Conservation (phyloP, 2,113 vertebrate species). For the Dicentrarchus labrax region DNA sequence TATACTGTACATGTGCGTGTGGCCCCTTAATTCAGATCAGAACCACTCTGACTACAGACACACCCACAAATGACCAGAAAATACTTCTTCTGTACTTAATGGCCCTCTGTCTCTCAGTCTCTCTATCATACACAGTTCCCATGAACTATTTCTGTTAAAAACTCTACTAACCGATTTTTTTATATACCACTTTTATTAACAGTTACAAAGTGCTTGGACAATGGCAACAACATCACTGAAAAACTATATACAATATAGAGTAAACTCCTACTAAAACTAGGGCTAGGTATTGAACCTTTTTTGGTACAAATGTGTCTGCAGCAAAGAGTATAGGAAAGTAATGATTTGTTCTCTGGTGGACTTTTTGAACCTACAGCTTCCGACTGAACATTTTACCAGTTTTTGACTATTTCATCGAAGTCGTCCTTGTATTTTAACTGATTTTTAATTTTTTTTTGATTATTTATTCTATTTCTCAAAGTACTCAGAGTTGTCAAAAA, state of each 20-base stretch:
- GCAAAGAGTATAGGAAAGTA: neutral
- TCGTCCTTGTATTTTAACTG: neutral
- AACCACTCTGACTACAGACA: constrained; percentile 30
- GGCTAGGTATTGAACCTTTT: neutral
- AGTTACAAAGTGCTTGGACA: neutral
- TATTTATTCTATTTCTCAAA: too few relatives aligned
- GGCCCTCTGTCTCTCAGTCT: neutral
- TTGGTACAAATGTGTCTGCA: neutral
- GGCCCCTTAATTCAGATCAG: constrained; percentile 62
- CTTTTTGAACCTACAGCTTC: neutral
- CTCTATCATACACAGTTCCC: neutral
- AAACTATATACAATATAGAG: neutral
- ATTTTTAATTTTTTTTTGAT: too few relatives aligned
- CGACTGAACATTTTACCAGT: neutral
- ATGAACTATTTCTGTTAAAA: neutral
- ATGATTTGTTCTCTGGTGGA: neutral
- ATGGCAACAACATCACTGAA: neutral
- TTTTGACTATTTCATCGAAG: neutral
- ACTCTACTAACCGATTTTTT: neutral
- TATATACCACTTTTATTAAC: neutral
- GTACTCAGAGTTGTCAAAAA: too few relatives aligned
- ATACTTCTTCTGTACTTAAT: neutral
- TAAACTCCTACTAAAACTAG: neutral
- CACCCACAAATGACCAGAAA: constrained; percentile 25
- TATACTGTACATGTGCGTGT: constrained; percentile 42